Evolutionary conservation across 1,140 invertebrate species (phyloP).

Genomic region (Brachionus rotundiformis): DNA sequence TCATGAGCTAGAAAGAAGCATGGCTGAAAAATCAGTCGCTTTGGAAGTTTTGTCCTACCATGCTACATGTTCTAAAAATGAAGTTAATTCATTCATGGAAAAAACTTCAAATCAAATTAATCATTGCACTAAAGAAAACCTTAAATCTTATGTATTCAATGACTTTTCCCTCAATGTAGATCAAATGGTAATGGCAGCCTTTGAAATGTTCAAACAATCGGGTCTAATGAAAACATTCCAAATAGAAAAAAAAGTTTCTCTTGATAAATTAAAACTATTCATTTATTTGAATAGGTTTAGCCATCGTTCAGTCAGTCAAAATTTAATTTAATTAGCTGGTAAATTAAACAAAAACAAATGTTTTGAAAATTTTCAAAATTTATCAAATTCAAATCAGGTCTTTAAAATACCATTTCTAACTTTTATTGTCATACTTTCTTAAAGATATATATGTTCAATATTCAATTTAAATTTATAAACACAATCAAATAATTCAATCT

Average conservation of each 20-base stretch:
- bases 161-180: conserved; percentile 53
- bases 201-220: conserved; percentile 53
- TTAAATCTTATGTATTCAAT: conserved; percentile 51
- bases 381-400: too few species aligned
- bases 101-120: background rate
- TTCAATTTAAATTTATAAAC: too few species aligned
- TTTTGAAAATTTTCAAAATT: too few species aligned
- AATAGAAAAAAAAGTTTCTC: conserved; percentile 51
- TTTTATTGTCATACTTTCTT: too few species aligned
- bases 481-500: too few species aligned
- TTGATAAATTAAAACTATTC: background rate
- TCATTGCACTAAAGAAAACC: background rate
- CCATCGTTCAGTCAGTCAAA: too few species aligned
- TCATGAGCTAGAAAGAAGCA: conserved; percentile 56
- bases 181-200: conserved; percentile 53
- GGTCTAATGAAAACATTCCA: conserved; percentile 53
- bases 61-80: conserved; percentile 54
- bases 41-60: conserved; percentile 57
- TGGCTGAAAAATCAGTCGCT: conserved; percentile 56
- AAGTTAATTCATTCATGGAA: conserved; percentile 50
- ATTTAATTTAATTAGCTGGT: too few species aligned
- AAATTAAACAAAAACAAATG: too few species aligned
- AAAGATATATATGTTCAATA: too few species aligned
- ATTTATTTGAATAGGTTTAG: background rate
- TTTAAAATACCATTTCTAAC: too few species aligned